Evolutionary conservation across 2,888 invertebrate genomes (phyloP), one percentile per base, ranked within the genome.

Genomic region (Dusona sp.): DNA sequence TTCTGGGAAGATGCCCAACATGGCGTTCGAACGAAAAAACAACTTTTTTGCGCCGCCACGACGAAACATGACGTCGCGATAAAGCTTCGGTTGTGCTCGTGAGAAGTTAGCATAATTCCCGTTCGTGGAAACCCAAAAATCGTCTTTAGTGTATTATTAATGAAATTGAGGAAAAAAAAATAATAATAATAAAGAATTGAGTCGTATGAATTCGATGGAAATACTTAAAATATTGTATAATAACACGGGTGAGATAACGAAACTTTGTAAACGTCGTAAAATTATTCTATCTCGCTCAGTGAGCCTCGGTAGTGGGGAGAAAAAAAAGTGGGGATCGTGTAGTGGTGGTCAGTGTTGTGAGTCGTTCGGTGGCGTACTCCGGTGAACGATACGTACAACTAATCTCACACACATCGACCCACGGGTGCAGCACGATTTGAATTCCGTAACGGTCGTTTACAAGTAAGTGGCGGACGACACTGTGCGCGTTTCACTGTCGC

Each of bases 391-490:
- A 74, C 77, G 33, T 22, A 38, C 51, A 78, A 75, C 54, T 57
- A 19, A 65, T 67, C 19, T 61, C 79, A 82, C 75, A 67, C 82
- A 80, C 77, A 83, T 85, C 88, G 83, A 86, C 83, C 84, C 86
- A 88, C 88, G 88, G 84, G 82, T 84, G 87, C 85, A 88, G 79
- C 87, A 73, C 87, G 77, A 85, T 88, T 88, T 85, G 87, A 88
- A 88, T 88, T 88, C 87, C 87, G 88, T 88, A 88, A 88, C 88
- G 88, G 88, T 88, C 88, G 85, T 87, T 79, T 57, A 36, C 81
- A 73, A 85, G 83, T 87, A 84, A 82, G 85, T 87, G 79, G 77
- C 83, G 79, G 79, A 80, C 85, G 79, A 73, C 68, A 64, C 73
- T 51, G 29, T 29, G 42, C 42, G 51, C 36, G 38, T 64, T 45